A percentile compares a stretch with the other conserved stretches of the same genome.
Evolutionary conservation across 2,888 invertebrate species (phyloP).

Genomic region (Thymelicus lineola): DNA sequence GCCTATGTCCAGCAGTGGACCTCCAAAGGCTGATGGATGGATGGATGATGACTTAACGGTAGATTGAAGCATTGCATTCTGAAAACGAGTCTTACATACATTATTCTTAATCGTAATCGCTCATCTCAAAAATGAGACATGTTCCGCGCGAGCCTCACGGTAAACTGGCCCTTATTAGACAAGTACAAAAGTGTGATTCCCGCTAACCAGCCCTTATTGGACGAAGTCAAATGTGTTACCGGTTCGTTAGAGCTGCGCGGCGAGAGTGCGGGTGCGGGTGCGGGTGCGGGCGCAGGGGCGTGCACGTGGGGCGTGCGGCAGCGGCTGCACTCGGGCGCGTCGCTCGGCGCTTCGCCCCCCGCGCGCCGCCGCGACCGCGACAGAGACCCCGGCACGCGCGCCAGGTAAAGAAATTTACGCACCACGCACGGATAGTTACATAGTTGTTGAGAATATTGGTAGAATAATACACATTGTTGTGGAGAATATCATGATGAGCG

Average conservation of each 20-base stretch:
- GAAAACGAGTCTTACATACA: no score
- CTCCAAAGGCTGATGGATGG: no score
- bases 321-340: slow-evolving; percentile 65
- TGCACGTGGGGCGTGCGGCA: slow-evolving; percentile 56
- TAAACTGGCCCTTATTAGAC: background rate
- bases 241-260: slow-evolving; percentile 46
- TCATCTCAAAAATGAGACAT: no score
- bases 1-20: no score
- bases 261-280: slow-evolving; percentile 35
- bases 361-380: slow-evolving; percentile 43
- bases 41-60: no score
- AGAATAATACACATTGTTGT: no score
- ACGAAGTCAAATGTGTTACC: slow-evolving; percentile 12
- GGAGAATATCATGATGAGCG: no score
- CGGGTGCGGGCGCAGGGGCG: slow-evolving; percentile 41
- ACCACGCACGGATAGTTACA: background rate
- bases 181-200: no score
- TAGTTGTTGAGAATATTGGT: no score
- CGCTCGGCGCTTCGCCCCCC: slow-evolving; percentile 54
- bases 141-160: no score
- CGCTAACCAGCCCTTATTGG: background rate
- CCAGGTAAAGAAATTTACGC: slow-evolving; percentile 35
- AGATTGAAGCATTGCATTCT: no score
- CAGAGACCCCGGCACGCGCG: slow-evolving; percentile 42
- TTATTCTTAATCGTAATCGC: no score